Evolutionary conservation across 2,797 vertebrate species (phyloP).

Genomic region (Cyprinella venusta): DNA sequence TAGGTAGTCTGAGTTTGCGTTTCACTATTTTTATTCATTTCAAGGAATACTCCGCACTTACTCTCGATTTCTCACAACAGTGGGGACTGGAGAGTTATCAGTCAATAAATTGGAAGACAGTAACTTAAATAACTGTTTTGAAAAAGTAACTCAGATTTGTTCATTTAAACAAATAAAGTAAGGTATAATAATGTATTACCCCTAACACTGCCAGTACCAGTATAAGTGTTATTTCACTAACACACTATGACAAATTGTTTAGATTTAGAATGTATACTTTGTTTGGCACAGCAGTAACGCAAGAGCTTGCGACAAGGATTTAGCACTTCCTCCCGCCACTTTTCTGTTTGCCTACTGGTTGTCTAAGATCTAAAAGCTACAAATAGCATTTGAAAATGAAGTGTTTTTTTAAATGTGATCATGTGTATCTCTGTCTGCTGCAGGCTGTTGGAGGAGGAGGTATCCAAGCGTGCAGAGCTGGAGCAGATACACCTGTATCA

Average conservation of each 20-base stretch:
- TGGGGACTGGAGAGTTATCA: neutral
- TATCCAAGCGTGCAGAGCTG: slow-evolving; percentile 86
- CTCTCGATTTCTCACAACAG: neutral
- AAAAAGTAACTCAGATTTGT: neutral
- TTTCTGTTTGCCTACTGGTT: neutral
- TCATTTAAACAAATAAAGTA: neutral
- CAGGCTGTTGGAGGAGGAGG: slow-evolving; percentile 94
- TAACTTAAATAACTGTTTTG: neutral
- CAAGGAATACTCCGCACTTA: neutral
- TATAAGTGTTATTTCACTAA: neutral
- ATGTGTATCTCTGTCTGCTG: slow-evolving; percentile 6
- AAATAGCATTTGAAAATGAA: neutral
- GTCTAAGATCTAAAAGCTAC: neutral
- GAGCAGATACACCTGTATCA: slow-evolving; percentile 91
- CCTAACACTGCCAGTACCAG: neutral
- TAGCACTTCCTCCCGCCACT: neutral
- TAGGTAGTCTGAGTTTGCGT: too few relatives aligned
- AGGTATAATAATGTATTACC: neutral
- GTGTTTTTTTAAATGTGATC: neutral
- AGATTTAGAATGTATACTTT: neutral
- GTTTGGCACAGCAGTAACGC: neutral
- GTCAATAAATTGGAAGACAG: neutral
- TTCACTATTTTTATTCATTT: too few relatives aligned
- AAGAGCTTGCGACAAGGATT: neutral
- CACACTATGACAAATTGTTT: neutral